phyloP scores from a whole-genome alignment of 2,113 vertebrate genomes.

The Lepus europaeus region DNA sequence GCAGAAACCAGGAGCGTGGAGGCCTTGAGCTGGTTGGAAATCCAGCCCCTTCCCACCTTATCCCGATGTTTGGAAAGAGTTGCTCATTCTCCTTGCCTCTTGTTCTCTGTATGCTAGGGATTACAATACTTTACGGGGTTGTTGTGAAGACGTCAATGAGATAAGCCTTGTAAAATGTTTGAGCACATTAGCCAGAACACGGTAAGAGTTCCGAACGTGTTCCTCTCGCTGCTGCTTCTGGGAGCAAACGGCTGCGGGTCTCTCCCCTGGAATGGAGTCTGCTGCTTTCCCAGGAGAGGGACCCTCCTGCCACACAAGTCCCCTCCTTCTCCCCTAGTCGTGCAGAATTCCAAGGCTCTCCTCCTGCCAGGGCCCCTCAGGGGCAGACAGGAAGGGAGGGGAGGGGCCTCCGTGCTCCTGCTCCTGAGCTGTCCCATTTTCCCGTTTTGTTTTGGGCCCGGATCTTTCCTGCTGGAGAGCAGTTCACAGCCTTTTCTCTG shows the following conservation, averaged over 20 bases:
- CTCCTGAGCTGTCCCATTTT: not conserved
- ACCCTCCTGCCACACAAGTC: no score
- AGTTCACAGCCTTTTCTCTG: constrained; percentile 31
- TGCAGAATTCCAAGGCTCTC: not conserved
- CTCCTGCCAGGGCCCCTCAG: not conserved
- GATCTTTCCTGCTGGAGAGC: not conserved
- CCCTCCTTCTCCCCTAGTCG: not conserved
- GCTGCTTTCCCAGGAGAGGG: not conserved
- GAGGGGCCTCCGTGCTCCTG: no score
- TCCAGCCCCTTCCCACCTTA: not conserved
- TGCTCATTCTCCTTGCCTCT: not conserved
- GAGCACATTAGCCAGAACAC: not conserved
- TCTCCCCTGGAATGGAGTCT: not conserved
- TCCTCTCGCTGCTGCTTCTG: not conserved
- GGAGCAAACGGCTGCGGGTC: constrained; percentile 4
- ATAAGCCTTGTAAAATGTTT: not conserved
- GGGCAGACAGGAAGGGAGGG: not conserved
- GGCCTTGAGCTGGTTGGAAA: not conserved
- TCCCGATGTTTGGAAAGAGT: not conserved
- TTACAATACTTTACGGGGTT: not conserved
- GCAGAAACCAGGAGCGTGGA: rapidly evolving
- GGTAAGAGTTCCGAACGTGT: constrained; percentile 3
- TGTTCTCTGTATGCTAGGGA: not conserved
- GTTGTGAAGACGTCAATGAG: not conserved
- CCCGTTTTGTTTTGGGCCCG: not conserved